Evolutionary conservation across 2,113 vertebrate genomes (phyloP), one percentile per base, ranked within the genome.

Genomic region (Cyrtonyx montezumae): DNA sequence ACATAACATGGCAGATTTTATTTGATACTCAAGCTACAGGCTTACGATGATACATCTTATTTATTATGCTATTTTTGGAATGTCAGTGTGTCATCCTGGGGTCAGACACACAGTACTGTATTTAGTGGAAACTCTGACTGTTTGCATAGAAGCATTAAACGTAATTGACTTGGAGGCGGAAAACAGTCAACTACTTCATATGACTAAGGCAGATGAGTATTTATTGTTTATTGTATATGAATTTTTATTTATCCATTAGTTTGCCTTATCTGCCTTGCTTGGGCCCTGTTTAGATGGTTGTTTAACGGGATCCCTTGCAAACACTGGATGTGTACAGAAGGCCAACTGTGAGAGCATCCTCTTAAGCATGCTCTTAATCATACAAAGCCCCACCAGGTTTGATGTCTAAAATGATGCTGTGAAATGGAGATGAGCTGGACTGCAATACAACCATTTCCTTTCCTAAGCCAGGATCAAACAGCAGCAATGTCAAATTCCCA

Each of bases 31-130:
- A 49, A 85, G 73, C 79, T 81, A 73, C 79, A 88, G 68, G 95
- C 90, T 95, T 94, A 95, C 45, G 59, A 81, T 65, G 76, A 84
- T 75, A 76, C 58, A 75, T 90, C 80, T 92, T 84, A 82, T 77
- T 91, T 89, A 94, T 91, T 78, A 86, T 65, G 48, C 91, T 95
- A 92, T 82, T 96, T 95, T 92, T 79, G 83, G 90, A 91, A 43
- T 62, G 93, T 53, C 74, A 91, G 40, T 76, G 45, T 74, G 58
- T 90, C 86, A 95, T 89, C 51, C 87, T 82, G 70, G 71, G 82
- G 80, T 91, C 81, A 94, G 91, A 89, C 63, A 65, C 26, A 61
- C 58, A 63, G 42, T n/a, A 84, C 79, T 51, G 6, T 46, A 83
- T 79, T 81, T 81, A 94, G 79, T 58, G 75, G 90, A 95, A 95